Evolutionary conservation across 1,140 invertebrate genomes (phyloP).

Genomic region (Tenebrio molitor): DNA sequence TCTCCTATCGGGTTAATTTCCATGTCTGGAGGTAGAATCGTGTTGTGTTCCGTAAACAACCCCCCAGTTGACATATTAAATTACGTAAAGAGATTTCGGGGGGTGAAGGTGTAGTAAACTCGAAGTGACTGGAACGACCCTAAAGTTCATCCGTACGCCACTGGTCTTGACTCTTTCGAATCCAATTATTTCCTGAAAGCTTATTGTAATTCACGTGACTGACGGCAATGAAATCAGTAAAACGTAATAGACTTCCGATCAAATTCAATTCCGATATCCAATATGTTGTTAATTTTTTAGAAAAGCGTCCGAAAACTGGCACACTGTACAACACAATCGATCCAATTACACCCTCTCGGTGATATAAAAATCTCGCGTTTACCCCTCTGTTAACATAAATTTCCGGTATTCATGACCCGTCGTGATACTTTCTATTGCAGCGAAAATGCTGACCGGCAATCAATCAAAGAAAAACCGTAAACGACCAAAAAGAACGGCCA

Average conservation of each 20-base stretch:
- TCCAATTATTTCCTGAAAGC: slow-evolving; percentile 32
- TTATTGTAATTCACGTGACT: slow-evolving; percentile 34
- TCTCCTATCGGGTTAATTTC: background rate
- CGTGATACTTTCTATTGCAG: background rate
- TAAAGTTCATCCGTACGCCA: slow-evolving; percentile 16
- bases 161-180: slow-evolving; percentile 22
- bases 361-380: background rate
- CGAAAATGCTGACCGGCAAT: slow-evolving; percentile 5
- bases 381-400: slow-evolving; percentile 23
- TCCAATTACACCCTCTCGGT: background rate
- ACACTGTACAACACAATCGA: slow-evolving; percentile 6
- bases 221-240: slow-evolving; percentile 28
- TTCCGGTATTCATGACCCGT: slow-evolving; percentile 10
- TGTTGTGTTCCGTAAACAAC: slow-evolving; percentile 2
- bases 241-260: slow-evolving; percentile 27
- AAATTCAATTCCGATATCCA: slow-evolving; percentile 12
- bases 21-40: background rate
- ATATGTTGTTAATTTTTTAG: slow-evolving; percentile 24
- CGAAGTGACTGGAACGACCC: slow-evolving; percentile 21
- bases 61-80: slow-evolving; percentile 14
- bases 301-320: background rate
- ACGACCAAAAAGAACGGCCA: background rate
- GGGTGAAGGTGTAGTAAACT: background rate
- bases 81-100: slow-evolving; percentile 24
- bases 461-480: slow-evolving; percentile 31